A percentile compares a stretch with the other conserved stretches of the same genome.
Evolutionary conservation across 1,140 invertebrate species (phyloP).

Genomic region (Chrysopa pallens): DNA sequence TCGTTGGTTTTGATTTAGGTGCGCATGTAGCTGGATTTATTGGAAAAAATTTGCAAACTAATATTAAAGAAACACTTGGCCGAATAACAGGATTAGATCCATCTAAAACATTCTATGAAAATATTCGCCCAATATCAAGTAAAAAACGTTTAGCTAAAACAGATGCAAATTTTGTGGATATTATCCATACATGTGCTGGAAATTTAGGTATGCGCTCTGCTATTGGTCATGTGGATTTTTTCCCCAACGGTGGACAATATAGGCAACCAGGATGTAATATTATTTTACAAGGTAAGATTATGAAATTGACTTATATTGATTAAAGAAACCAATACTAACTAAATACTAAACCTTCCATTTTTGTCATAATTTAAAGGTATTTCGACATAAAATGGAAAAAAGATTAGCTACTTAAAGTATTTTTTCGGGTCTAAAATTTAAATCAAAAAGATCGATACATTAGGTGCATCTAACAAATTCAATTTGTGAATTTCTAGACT

Average conservation of each 20-base stretch:
- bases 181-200: constrained; percentile 77
- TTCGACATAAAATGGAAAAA: no score
- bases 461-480: no score
- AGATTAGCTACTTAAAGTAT: no score
- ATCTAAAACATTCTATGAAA: constrained; percentile 30
- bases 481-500: no score
- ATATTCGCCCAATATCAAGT: constrained; percentile 5
- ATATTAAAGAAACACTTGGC: constrained; percentile 28
- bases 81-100: constrained; percentile 54
- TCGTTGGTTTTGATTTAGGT: constrained; percentile 53
- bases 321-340: neutral
- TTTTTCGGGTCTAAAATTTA: no score
- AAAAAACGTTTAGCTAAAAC: constrained; percentile 44
- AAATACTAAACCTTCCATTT: no score
- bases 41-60: constrained; percentile 31
- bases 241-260: constrained; percentile 55
- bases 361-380: no score
- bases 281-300: neutral
- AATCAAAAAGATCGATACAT: no score
- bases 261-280: constrained; percentile 54
- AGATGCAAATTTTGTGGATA: constrained; percentile 74
- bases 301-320: neutral
- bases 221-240: constrained; percentile 70
- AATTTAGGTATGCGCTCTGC: constrained; percentile 46
- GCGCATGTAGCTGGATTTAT: constrained; percentile 50